These are phyloP conservation scores for Magallana angulata DNA, from an alignment of 1,140 invertebrate species.

Conservation along the genomic window DNA sequence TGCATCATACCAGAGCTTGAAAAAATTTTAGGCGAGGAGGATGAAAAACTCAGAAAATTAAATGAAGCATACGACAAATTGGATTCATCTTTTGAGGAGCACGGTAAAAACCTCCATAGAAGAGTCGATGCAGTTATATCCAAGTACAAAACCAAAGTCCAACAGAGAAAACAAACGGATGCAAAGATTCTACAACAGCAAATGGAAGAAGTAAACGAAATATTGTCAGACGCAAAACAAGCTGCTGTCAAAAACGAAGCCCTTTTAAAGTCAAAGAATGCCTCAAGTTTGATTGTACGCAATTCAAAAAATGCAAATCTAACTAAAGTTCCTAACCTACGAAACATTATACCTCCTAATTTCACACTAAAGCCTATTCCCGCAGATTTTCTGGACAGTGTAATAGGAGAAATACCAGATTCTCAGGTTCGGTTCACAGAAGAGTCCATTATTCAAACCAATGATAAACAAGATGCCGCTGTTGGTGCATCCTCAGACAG, in stretches of 20 bases:
- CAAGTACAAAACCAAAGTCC: not conserved
- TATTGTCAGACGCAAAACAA: not conserved
- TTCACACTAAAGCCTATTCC: not conserved
- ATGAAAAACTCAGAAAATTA: not conserved
- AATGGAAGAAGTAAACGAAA: not conserved
- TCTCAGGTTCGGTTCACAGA: not conserved
- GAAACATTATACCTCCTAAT: not conserved
- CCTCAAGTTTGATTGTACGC: not conserved
- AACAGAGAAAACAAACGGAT: not conserved
- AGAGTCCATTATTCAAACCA: not conserved
- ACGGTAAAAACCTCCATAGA: not conserved
- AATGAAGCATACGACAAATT: not conserved
- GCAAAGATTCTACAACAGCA: not conserved
- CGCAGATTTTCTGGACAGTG: not conserved
- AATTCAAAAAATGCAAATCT: not conserved
- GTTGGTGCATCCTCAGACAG: too few relatives aligned
- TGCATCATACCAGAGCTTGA: not conserved
- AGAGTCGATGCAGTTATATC: not conserved
- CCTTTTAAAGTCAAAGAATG: not conserved
- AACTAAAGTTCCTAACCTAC: not conserved
- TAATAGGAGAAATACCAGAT: not conserved
- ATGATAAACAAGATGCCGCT: not conserved
- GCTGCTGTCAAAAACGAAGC: not conserved
- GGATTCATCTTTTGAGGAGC: not conserved
- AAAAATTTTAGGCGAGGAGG: not conserved